A percentile compares a stretch with the other conserved stretches of the same genome.
Evolutionary conservation across 2,113 vertebrate species (phyloP).

Genomic region (Ptilorrhoa leucosticta): DNA sequence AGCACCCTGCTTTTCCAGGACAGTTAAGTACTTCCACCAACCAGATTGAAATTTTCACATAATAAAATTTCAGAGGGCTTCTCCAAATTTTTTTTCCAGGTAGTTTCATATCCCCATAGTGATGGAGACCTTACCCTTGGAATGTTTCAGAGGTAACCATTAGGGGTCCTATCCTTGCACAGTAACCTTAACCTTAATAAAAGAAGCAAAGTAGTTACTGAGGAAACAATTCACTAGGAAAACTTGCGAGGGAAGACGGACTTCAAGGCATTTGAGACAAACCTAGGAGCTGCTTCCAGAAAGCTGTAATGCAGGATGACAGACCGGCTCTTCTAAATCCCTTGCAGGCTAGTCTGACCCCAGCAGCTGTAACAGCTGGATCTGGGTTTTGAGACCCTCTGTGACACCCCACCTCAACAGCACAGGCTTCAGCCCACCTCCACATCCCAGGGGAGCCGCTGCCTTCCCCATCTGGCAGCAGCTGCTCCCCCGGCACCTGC

Average conservation of each 20-base stretch:
- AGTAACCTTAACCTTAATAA: neutral
- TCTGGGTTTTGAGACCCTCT: neutral
- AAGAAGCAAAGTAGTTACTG: neutral
- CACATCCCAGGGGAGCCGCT: slow-evolving; percentile 20
- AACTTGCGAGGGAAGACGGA: neutral
- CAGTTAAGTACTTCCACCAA: neutral
- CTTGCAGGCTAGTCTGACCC: slow-evolving; percentile 2
- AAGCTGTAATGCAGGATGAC: neutral
- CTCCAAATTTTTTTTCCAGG: neutral
- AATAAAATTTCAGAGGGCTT: neutral
- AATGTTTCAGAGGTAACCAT: neutral
- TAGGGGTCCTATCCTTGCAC: neutral
- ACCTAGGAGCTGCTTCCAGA: neutral
- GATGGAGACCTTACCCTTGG: neutral
- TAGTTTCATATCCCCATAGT: neutral
- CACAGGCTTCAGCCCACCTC: neutral
- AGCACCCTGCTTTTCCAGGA: neutral
- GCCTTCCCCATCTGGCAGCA: slow-evolving; percentile 47
- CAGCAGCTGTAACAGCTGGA: slow-evolving; percentile 38
- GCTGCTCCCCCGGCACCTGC: slow-evolving; percentile 31
- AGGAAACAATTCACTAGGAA: neutral
- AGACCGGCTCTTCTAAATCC: neutral
- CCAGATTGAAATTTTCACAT: neutral
- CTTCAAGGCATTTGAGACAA: neutral
- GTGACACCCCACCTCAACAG: neutral